phyloP scores from a whole-genome alignment of 2,888 invertebrate genomes.

The Acanthosepion esculentum region DNA sequence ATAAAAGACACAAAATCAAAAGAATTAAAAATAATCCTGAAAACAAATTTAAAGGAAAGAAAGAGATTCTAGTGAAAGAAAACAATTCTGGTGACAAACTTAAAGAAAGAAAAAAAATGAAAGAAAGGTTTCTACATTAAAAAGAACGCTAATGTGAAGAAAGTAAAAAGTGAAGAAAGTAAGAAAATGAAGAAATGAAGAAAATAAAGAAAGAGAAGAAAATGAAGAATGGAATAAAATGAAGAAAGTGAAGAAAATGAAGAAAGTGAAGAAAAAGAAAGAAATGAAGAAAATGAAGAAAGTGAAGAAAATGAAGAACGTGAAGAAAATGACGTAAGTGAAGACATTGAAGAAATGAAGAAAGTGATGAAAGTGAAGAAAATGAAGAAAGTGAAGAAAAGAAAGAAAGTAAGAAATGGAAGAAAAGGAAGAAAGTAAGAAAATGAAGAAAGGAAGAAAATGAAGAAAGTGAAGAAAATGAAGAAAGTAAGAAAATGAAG shows the following conservation, averaged over 20 bases:
- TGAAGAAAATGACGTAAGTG: background rate
- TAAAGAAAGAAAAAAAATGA: too few species aligned
- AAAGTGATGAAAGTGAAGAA: background rate
- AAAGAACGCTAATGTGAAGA: too few species aligned
- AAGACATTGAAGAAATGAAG: background rate
- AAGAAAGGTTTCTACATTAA: too few species aligned
- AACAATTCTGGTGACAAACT: too few species aligned
- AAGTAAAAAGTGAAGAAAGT: too few species aligned
- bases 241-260: background rate
- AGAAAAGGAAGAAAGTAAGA: background rate
- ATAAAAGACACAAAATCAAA: too few species aligned
- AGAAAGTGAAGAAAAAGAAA: background rate
- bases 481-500: too few species aligned
- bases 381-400: background rate
- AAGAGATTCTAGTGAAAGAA: too few species aligned
- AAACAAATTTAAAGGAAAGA: too few species aligned
- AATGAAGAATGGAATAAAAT: background rate
- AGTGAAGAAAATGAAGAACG: background rate
- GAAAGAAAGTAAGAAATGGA: too few species aligned
- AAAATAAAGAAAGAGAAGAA: background rate
- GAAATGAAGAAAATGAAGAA: background rate
- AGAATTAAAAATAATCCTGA: too few species aligned
- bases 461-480: too few species aligned
- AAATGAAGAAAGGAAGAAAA: background rate
- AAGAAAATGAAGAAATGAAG: background rate